Percentiles rank a stretch among this genome's conserved stretches.
Evolutionary conservation across 2,888 invertebrate species (phyloP).

Genomic region (Luperina testacea): DNA sequence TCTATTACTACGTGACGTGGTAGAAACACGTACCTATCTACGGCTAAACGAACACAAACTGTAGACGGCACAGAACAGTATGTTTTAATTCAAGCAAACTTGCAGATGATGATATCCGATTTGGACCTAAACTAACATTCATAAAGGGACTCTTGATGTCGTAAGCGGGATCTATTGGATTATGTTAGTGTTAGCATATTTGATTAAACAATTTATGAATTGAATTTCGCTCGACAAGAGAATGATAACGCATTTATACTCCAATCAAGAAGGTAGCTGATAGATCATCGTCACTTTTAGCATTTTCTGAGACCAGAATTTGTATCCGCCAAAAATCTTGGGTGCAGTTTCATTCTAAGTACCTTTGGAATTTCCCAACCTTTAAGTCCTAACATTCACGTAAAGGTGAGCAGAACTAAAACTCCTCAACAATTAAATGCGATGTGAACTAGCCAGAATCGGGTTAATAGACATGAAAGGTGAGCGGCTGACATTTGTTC

Average conservation of each 20-base stretch:
- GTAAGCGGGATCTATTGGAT: conserved; percentile 41
- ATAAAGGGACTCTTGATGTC: conserved; percentile 28
- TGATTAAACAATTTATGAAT: conserved; percentile 36
- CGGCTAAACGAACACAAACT: conserved; percentile 43
- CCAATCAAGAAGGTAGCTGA: not conserved
- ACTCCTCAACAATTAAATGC: conserved; percentile 52
- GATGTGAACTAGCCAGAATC: conserved; percentile 48
- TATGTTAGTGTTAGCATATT: conserved; percentile 34
- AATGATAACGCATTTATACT: not conserved
- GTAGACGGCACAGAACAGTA: conserved; percentile 1
- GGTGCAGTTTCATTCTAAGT: not conserved
- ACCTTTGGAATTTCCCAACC: conserved; percentile 17
- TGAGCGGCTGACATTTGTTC: conserved; percentile 63
- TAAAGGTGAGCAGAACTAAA: conserved; percentile 49
- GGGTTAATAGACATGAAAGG: conserved; percentile 66
- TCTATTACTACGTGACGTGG: conserved; percentile 45
- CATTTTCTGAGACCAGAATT: not conserved
- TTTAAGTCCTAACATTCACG: conserved; percentile 21
- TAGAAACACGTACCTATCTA: conserved; percentile 31
- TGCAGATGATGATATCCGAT: conserved; percentile 45
- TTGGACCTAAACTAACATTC: conserved; percentile 51
- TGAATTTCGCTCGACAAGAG: conserved; percentile 22
- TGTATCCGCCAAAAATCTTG: not conserved
- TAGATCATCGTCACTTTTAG: not conserved
- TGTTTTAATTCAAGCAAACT: conserved; percentile 45